These are phyloP conservation scores for Columba guinea DNA, from an alignment of 2,797 vertebrate species.

Conservation along the genomic window DNA sequence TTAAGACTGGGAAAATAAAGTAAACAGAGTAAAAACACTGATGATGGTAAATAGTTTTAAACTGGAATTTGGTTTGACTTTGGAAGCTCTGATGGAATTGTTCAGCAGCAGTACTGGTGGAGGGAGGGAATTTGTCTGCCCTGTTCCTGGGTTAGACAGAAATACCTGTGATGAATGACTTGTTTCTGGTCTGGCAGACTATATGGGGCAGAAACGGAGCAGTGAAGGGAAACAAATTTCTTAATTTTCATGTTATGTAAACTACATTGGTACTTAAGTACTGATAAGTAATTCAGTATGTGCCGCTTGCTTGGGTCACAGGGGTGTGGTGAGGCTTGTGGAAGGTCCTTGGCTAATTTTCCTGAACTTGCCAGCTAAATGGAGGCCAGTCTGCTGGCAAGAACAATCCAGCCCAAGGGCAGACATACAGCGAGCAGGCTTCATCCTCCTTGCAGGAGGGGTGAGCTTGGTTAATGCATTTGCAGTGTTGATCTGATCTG, in stretches of 20 bases:
- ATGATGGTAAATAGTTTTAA: background rate
- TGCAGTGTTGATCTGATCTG: background rate
- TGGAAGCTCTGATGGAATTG: background rate
- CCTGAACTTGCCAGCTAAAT: background rate
- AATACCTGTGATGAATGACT: background rate
- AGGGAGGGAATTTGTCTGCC: background rate
- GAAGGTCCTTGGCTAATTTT: background rate
- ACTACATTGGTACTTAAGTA: background rate
- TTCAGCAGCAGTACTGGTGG: background rate
- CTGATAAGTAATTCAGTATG: background rate
- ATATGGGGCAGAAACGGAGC: background rate
- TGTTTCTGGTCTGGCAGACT: background rate
- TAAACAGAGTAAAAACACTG: background rate
- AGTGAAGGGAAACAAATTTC: background rate
- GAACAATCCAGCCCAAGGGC: background rate
- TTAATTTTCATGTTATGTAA: background rate
- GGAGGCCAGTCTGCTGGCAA: background rate
- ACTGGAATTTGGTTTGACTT: background rate
- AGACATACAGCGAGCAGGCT: fast-evolving
- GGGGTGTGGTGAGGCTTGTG: background rate
- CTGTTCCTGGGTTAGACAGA: background rate
- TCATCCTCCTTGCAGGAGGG: background rate
- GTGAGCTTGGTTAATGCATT: background rate
- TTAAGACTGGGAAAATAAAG: background rate
- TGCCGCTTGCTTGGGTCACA: background rate